Base-by-base conservation (phyloP, 2,888 invertebrate genomes). In the Anagyrus pseudococci region DNA sequence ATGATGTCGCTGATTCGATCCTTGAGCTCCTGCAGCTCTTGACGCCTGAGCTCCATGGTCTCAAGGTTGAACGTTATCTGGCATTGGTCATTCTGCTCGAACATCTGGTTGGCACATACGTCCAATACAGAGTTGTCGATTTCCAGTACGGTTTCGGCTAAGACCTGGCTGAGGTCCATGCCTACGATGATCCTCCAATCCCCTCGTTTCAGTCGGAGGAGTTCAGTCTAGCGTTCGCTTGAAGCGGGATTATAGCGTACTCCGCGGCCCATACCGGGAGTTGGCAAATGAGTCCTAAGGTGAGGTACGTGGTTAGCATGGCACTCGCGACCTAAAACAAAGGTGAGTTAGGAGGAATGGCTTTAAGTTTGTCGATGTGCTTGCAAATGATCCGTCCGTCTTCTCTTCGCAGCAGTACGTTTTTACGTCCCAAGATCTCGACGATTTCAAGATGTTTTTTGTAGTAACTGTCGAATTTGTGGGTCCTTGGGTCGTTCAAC, bases 391-490 rank as follows among this genome's bases (percentile, higher is more conserved):
- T 43, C 17, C 17, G 8, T n/a, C 4, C 43, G 17, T 17, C 17
- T 8, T 4, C 23, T 3, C 22, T 22, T 10, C 22, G 2, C 7
- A 46, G 13, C 8, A 22, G 3, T 37, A 52, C 23, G 17, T 52
- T 52, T 6, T 52, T 25, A 8, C n/a, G 22, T 1, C 3, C 52
- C 2, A 52, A 17, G 2, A 52, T n/a, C 8, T 10, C 40, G 2
- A n/a, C 8, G 7, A 52, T 40, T 13, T 37, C 22, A 1, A 50
- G 15, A 8, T 33, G 33, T 7, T 37, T 20, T 1, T 20, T 50
- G n/a, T 50, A 50, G 20, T 19, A 33, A 4, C 37, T 20, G 20
- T 50, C 33, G 4, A 50, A 50, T 33, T 50, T 50, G 4, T 19
- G 6, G 2, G 3, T 37, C 4, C 50, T 19, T 2, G 33, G 33